phyloP scores from a whole-genome alignment of 2,888 invertebrate genomes.

The Tachina lurida region DNA sequence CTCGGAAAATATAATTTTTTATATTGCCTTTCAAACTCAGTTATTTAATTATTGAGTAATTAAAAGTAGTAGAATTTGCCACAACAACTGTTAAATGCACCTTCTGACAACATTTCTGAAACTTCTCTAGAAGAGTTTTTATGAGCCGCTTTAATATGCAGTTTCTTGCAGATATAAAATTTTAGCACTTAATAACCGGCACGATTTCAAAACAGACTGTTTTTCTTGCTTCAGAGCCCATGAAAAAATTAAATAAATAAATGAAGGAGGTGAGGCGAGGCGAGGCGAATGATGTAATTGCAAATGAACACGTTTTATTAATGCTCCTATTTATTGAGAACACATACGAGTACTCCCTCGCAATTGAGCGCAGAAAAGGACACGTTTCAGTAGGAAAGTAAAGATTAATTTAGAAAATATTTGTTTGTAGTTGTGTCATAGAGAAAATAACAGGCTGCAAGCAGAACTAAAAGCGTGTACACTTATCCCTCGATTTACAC shows the following conservation, averaged over 20 bases:
- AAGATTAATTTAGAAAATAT: slow-evolving; percentile 20
- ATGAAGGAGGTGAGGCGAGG: neutral
- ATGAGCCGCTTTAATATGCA: too few relatives aligned
- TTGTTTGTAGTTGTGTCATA: slow-evolving; percentile 2
- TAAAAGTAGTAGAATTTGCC: too few relatives aligned
- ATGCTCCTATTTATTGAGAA: slow-evolving; percentile 34
- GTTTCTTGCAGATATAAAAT: too few relatives aligned
- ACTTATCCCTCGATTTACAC: too few relatives aligned
- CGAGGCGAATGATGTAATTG: slow-evolving; percentile 32
- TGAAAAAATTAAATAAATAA: neutral
- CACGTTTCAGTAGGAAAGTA: slow-evolving; percentile 12
- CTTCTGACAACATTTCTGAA: too few relatives aligned
- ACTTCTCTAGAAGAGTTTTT: too few relatives aligned
- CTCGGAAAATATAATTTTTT: too few relatives aligned
- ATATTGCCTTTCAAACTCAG: too few relatives aligned
- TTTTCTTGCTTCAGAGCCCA: neutral
- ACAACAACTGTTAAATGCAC: too few relatives aligned
- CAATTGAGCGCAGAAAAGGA: neutral
- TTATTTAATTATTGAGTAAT: too few relatives aligned
- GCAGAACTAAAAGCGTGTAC: neutral
- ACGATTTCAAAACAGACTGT: slow-evolving; percentile 26
- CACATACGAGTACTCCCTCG: neutral
- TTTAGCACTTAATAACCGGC: too few relatives aligned
- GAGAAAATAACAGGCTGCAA: slow-evolving; percentile 17
- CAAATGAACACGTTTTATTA: slow-evolving; percentile 67